Evolutionary conservation across 2,888 invertebrate genomes (phyloP), one percentile per base, ranked within the genome.

Genomic region (Synergus itoensis): DNA sequence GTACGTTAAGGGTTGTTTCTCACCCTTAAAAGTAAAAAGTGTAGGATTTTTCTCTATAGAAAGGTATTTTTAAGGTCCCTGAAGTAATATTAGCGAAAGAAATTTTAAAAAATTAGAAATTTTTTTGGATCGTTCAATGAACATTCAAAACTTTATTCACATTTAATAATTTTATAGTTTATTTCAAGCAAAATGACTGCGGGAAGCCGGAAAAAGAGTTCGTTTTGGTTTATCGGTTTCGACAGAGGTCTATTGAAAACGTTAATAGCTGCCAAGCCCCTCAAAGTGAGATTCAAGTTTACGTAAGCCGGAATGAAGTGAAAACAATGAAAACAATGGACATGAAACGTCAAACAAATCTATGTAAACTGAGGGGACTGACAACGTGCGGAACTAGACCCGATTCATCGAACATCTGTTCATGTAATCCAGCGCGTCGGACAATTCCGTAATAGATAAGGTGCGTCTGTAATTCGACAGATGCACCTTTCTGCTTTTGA

Each of bases 391-490:
- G 80, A 83, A 82, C 82, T 83, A 83, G 81, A 82, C 79, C 79
- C 83, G 85, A 87, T 87, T 87, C 88, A 86, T 84, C 83, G 86
- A 86, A 89, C 89, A 89, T 88, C 89, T 89, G 89, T 88, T 87
- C 87, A 79, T 76, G 81, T 84, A 86, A 86, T 85, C 79, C 84
- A 82, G 64, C 76, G 73, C 76, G 75, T 80, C 79, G 80, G 83
- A 82, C 82, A 83, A 81, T 79, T 83, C 81, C n/a, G 78, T 77
- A 82, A 78, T 79, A 83, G 84, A 84, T 84, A 82, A 83, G 81
- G 80, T 79, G 77, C 69, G 60, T 53, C 77, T 78, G 79, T 79
- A 82, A 79, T 77, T 73, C 78, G 63, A 83, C 84, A 85, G 84
- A 86, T 86, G 86, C 83, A 78, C 64, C 77, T 79, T 78, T 28